Evolutionary conservation across 2,888 invertebrate genomes (phyloP).

Genomic region (Lissonota sp.): DNA sequence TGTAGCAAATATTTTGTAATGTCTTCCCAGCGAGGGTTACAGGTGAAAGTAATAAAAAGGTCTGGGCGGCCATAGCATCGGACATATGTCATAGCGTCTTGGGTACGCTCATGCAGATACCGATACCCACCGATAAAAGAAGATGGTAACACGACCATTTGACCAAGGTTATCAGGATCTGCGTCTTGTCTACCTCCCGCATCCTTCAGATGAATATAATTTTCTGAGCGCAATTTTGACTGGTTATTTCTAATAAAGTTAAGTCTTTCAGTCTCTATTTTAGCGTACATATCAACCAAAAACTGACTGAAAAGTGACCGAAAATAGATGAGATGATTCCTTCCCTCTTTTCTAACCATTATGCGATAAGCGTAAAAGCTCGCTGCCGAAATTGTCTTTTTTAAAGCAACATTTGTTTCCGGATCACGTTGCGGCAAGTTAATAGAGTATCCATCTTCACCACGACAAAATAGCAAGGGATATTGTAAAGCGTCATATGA

Average conservation of each 20-base stretch:
- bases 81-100: not conserved
- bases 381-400: constrained; percentile 24
- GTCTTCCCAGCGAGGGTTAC: constrained; percentile 47
- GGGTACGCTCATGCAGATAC: not conserved
- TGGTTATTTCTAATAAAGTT: not conserved
- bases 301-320: not conserved
- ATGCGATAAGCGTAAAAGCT: constrained; percentile 35
- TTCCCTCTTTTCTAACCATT: not conserved
- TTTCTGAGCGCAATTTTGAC: not conserved
- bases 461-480: constrained; percentile 75
- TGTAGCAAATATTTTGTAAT: constrained; percentile 54
- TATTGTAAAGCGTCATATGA: constrained; percentile 81
- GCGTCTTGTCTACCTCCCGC: not conserved
- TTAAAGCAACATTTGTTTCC: constrained; percentile 40
- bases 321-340: constrained; percentile 32
- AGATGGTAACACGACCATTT: not conserved
- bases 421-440: constrained; percentile 64
- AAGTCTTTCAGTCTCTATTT: not conserved
- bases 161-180: not conserved
- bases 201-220: not conserved
- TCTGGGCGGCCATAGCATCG: constrained; percentile 44
- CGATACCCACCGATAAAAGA: not conserved
- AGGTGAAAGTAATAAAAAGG: constrained; percentile 51
- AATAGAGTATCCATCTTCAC: constrained; percentile 72
- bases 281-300: not conserved